phyloP scores from a whole-genome alignment of 2,888 invertebrate genomes.

The Andrena praecox region DNA sequence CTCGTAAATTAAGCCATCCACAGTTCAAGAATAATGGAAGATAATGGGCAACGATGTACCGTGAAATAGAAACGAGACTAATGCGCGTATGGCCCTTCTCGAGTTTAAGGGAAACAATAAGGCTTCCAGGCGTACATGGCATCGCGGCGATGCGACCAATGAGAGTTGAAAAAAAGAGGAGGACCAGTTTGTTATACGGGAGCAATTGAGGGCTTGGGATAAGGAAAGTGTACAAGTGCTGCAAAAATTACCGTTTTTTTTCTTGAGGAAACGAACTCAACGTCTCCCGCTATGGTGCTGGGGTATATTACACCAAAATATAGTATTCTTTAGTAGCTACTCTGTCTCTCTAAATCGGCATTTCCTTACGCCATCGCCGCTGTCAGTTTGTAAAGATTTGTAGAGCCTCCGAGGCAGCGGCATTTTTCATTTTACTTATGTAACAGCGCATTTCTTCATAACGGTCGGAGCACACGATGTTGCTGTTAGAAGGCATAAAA shows the following conservation, averaged over 20 bases:
- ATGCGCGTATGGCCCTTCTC: constrained; percentile 55
- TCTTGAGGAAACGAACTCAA: not conserved
- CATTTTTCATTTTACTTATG: not conserved
- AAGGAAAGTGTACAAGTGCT: constrained; percentile 6
- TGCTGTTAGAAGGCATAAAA: not conserved
- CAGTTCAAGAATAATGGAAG: not conserved
- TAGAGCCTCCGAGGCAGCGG: too few relatives aligned
- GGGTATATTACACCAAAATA: too few relatives aligned
- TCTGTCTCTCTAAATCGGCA: too few relatives aligned
- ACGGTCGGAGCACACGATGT: not conserved
- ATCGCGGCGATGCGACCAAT: constrained; percentile 35
- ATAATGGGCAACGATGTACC: constrained; percentile 12
- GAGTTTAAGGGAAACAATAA: constrained; percentile 60
- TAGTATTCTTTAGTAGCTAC: not conserved
- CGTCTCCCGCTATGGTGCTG: not conserved
- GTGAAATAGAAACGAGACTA: constrained; percentile 59
- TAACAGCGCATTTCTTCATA: not conserved
- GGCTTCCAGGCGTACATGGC: constrained; percentile 55
- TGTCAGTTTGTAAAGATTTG: too few relatives aligned
- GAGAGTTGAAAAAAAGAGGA: constrained; percentile 34
- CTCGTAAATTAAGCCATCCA: too few relatives aligned
- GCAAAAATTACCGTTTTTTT: not conserved
- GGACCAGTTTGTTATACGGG: constrained; percentile 14
- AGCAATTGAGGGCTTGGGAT: constrained; percentile 20
- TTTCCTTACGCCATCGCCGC: too few relatives aligned